These are phyloP conservation scores for Theodoxus fluviatilis DNA, from an alignment of 2,888 invertebrate genomes.

Conservation along the genomic window DNA sequence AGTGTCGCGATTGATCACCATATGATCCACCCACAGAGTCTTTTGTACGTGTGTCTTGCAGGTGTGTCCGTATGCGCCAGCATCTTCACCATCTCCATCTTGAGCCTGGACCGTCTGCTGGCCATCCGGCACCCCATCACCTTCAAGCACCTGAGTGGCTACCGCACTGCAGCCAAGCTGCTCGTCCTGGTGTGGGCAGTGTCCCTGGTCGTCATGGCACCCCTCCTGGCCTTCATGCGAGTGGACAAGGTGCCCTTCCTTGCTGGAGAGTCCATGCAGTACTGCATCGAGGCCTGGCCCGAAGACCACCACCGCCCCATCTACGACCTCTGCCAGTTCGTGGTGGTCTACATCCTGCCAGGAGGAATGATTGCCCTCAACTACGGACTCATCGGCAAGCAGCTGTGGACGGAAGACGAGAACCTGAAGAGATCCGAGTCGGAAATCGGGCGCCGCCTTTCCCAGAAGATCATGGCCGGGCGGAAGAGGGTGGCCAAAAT, in stretches of 20 bases:
- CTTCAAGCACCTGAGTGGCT: constrained; percentile 76
- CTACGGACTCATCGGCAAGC: constrained; percentile 67
- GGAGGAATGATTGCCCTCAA: constrained; percentile 68
- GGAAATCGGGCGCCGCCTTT: constrained; percentile 43
- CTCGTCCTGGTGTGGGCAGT: constrained; percentile 75
- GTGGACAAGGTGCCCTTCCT: constrained; percentile 45
- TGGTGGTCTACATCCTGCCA: constrained; percentile 79
- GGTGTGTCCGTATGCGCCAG: constrained; percentile 76
- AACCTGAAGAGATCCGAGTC: constrained; percentile 49
- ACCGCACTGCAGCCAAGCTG: constrained; percentile 72
- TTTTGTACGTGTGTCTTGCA: constrained; percentile 37
- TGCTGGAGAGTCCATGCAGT: constrained; percentile 53
- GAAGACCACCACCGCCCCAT: constrained; percentile 68
- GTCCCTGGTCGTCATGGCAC: constrained; percentile 75
- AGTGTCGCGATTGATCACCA: too few species aligned
- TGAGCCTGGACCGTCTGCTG: constrained; percentile 75
- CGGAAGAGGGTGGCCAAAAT: constrained; percentile 80
- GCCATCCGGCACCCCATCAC: constrained; percentile 80
- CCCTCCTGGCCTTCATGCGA: constrained; percentile 70
- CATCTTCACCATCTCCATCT: constrained; percentile 80
- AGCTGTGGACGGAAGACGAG: constrained; percentile 58
- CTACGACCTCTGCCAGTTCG: constrained; percentile 76
- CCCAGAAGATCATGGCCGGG: constrained; percentile 69
- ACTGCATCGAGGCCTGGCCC: constrained; percentile 75
- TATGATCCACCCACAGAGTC: neutral